Evolutionary conservation across 2,888 invertebrate species (phyloP).

Genomic region (Laothoe populi): DNA sequence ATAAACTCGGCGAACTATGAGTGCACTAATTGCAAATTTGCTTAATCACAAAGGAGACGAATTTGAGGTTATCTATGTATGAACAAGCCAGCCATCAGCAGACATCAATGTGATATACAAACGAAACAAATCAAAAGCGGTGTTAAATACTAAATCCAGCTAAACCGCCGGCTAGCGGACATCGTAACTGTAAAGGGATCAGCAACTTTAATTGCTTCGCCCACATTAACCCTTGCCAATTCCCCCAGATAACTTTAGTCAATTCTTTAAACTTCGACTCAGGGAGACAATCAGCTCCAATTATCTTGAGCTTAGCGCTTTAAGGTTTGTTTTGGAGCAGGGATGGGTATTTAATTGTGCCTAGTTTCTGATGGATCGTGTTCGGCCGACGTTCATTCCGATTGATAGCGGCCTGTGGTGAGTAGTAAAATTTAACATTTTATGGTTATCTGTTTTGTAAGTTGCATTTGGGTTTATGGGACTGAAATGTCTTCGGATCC

Average conservation of each 20-base stretch:
- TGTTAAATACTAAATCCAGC: conserved; percentile 31
- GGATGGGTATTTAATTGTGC: conserved; percentile 59
- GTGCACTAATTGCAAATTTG: no score
- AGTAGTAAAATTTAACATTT: conserved; percentile 19
- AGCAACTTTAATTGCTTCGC: conserved; percentile 73
- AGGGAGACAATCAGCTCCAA: conserved; percentile 70
- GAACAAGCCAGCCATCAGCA: background rate
- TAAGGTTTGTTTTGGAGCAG: conserved; percentile 47
- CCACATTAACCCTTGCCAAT: conserved; percentile 78
- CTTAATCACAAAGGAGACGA: no score
- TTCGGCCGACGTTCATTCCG: conserved; percentile 15
- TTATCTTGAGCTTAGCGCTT: conserved; percentile 73
- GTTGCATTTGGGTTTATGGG: conserved; percentile 3
- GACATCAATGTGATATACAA: background rate
- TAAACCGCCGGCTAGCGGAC: conserved; percentile 25
- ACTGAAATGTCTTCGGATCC: background rate
- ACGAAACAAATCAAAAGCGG: conserved; percentile 24
- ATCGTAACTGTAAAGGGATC: conserved; percentile 50
- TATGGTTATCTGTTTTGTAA: conserved; percentile 21
- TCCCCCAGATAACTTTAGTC: conserved; percentile 69
- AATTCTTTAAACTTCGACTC: conserved; percentile 75
- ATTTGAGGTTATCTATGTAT: no score
- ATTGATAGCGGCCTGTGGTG: conserved; percentile 16
- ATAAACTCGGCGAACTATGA: no score
- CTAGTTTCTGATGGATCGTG: conserved; percentile 25